Base-by-base conservation (phyloP, 2,888 invertebrate species). In the Hemicrepidius hirtus region DNA sequence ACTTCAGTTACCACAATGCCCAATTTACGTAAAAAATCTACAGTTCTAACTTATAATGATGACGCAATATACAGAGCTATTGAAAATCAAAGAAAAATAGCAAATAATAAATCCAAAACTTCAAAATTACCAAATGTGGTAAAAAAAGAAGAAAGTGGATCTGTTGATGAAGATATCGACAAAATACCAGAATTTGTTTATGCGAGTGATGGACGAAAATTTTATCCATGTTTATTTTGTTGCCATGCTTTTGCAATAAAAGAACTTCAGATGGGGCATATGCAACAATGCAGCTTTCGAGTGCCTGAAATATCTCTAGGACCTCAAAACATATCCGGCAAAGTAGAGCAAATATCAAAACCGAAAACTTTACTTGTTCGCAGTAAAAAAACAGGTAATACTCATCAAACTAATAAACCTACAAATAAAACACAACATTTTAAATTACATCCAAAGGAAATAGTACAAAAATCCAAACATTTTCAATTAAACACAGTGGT, bases 211-310 rank as follows among this genome's bases (percentile, higher is more conserved):
- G 80, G 80, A n/a, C 72, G 71, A 16, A 71, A 73, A 18, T 80
- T 78, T 63, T 79, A 75, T 37, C 79, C 79, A 1, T 80, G 80
- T 24, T 71, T 73, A 16, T 70, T 73, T 57, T 80, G 80, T 62
- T 77, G 77, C 46, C 68, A 73, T 9, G 80, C 80, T 7, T 80
- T 77, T 55, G 76, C 79, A n/a, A 65, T 75, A 35, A 77, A 77
- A 53, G 49, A 65, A 3, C 73, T 77, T 41, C 65, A 78, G 32
- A 40, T 73, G 0, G 55, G 72, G 46, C 80, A 80, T 41, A 69
- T 72, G 55, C 28, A 63, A 13, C 63, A 68, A 2, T 77, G 76
- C 37, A 24, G 13, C 6, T 53, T 53, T 5, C n/a, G 53, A 53
- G 6, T 53, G 1, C 18, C 2, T 18, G 44, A 16, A 44, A 18